Conservation (phyloP, 2,113 vertebrate genomes). For the Tragelaphus scriptus region DNA sequence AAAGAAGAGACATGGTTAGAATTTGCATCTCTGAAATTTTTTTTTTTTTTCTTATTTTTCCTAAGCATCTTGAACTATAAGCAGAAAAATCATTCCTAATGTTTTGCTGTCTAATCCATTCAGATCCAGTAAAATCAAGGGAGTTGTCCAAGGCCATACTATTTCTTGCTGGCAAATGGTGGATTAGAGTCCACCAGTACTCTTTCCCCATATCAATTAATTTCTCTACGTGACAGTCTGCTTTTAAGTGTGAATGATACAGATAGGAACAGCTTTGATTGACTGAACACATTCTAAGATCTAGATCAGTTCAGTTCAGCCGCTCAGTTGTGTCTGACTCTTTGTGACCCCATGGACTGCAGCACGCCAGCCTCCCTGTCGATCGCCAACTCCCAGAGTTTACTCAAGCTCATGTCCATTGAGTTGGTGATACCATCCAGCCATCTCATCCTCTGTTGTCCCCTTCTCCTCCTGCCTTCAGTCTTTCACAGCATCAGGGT, state of each 20-base stretch:
- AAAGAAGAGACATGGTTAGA: not conserved
- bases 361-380: accelerated
- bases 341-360: not conserved
- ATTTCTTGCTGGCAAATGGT: not conserved
- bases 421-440: not conserved
- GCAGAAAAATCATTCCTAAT: not conserved
- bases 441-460: not conserved
- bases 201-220: not conserved
- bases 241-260: not conserved
- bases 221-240: not conserved
- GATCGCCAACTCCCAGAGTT: accelerated
- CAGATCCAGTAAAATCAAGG: not conserved
- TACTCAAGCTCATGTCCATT: not conserved
- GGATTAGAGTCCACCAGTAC: not conserved
- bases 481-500: not conserved
- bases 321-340: not conserved
- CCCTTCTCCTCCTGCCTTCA: not conserved
- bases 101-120: not conserved
- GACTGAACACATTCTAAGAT: not conserved
- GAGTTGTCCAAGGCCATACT: not conserved
- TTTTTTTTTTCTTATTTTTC: not conserved
- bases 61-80: not conserved
- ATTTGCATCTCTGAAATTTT: not conserved
- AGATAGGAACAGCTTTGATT: not conserved
- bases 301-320: not conserved